These are phyloP conservation scores for Cheirogaleus major DNA, from an alignment of 2,797 vertebrate species.

Conservation along the genomic window DNA sequence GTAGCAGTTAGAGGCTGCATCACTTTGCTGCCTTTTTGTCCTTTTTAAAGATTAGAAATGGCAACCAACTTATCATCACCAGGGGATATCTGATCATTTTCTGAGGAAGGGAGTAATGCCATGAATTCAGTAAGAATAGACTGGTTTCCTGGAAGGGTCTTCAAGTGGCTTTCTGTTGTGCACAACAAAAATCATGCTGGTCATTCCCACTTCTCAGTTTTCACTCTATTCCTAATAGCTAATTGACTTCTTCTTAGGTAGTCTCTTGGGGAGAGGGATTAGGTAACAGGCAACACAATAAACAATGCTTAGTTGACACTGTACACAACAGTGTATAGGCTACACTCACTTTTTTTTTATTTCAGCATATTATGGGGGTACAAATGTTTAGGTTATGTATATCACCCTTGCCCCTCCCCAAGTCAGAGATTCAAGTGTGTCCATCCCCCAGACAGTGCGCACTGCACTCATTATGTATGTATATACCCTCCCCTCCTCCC, in stretches of 20 bases:
- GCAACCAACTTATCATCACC: background rate
- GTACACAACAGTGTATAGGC: background rate
- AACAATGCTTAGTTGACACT: background rate
- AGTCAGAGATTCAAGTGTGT: too few relatives aligned
- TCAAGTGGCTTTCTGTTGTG: background rate
- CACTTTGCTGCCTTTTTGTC: background rate
- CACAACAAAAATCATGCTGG: background rate
- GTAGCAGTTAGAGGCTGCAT: background rate
- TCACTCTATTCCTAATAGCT: background rate
- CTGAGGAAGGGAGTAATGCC: background rate
- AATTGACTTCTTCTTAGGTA: background rate
- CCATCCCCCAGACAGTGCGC: too few relatives aligned
- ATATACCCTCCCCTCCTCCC: too few relatives aligned
- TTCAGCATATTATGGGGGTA: too few relatives aligned
- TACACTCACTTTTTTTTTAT: background rate
- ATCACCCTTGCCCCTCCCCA: too few relatives aligned
- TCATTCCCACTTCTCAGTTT: background rate
- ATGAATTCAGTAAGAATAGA: background rate
- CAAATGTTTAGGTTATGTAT: too few relatives aligned
- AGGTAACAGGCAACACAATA: background rate
- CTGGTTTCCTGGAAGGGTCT: background rate
- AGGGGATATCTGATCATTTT: background rate
- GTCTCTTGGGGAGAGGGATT: background rate
- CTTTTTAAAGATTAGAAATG: background rate
- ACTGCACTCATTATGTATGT: too few relatives aligned